Evolutionary conservation across 2,113 vertebrate genomes (phyloP), one percentile per base, ranked within the genome.

Genomic region (Gopherus flavomarginatus): DNA sequence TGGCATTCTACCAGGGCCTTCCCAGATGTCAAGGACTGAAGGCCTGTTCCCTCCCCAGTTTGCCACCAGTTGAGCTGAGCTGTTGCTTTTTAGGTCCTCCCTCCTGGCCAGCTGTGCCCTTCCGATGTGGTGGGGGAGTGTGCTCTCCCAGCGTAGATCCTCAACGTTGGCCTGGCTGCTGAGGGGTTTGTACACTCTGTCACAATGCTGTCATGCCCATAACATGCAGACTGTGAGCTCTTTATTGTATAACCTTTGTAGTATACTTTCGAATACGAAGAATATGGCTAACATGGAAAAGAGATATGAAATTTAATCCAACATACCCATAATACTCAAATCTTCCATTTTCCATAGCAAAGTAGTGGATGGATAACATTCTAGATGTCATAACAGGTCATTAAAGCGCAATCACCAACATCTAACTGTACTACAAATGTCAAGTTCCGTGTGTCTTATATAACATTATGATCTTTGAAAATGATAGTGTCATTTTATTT

Each of bases 401-500:
- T 91, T 96, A 93, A 95, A 94, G 78, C 29, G 26, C 52, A 82
- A 47, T 90, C 75, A 90, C 21, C 79, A 77, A 26, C 91, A 95
- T 90, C 62, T 92, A 97, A 86, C 7, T 89, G 52, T 84, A 93
- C 91, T 49, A 91, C 21, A 78, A 62, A 57, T 83, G 65, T 96
- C 81, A 86, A 94, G 89, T 83, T 81, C 80, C 52, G 65, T 42
- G 26, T 29, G 96, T 96, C 52, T 44, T 69, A 95, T 82, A 72
- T 83, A 84, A 90, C 65, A 72, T 83, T 90, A 94, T 81, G 88
- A 94, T 89, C 69, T 83, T 19, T 72, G 92, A 84, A 92, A 96
- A 93, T 82, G 29, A 69, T 1, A 3, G 82, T 54, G 26, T 57
- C 79, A 24, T 82, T 93, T 95, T 88, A 72, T 92, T 26, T 14